A percentile compares a stretch with the other conserved stretches of the same genome.
Evolutionary conservation across 2,888 invertebrate species (phyloP).

Genomic region (Cotesia congregata): DNA sequence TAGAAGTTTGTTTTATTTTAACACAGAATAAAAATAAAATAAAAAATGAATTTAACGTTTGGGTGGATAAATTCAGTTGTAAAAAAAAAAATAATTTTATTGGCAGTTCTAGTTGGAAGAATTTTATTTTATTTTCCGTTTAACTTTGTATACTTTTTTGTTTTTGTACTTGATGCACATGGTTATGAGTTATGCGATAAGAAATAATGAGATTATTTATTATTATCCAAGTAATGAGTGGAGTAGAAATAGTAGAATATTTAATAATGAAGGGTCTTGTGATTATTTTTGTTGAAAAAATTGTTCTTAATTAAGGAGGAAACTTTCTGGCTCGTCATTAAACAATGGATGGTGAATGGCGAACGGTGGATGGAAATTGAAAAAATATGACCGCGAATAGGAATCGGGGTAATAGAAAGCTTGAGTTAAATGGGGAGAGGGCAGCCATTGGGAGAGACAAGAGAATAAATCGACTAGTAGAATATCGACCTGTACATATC

Average conservation of each 20-base stretch:
- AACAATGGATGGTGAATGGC: slow-evolving; percentile 33
- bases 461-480: slow-evolving; percentile 31
- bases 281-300: not conserved
- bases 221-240: not conserved
- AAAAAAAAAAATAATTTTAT: not conserved
- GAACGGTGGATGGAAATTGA: not conserved
- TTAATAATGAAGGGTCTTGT: not conserved
- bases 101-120: not conserved
- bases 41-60: not conserved
- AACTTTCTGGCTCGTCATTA: slow-evolving; percentile 36
- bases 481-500: slow-evolving; percentile 44
- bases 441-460: not conserved
- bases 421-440: not conserved
- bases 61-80: not conserved
- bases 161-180: not conserved
- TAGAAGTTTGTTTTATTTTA: not conserved
- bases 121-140: not conserved
- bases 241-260: not conserved
- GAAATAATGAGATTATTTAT: not conserved
- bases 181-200: not conserved
- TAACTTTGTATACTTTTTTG: not conserved
- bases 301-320: not conserved
- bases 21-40: not conserved
- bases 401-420: slow-evolving; percentile 1
- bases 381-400: slow-evolving; percentile 17